Evolutionary conservation across 2,113 vertebrate genomes (phyloP), one percentile per base, ranked within the genome.

Genomic region (Neodontobutis hainanensis): DNA sequence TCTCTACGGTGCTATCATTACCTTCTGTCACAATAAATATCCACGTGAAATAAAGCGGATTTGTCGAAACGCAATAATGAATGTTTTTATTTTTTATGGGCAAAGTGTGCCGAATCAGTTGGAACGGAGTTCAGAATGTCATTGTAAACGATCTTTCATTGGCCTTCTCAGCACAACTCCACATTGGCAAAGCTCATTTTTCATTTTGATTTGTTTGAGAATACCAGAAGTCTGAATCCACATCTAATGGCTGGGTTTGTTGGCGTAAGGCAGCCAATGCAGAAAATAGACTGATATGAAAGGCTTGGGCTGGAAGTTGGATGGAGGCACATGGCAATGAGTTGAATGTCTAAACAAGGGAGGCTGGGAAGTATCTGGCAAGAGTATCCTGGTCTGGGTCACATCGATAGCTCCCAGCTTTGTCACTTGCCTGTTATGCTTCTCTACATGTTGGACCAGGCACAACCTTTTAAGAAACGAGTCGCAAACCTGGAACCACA

Each of bases 121-220:
- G 69, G 64, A 82, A 67, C 35, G 9, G 48, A 27, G 58, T 50
- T 65, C 57, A 65, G 12, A 67, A 47, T 67, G 47, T 44, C 69
- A 69, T 66, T 55, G 78, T 45, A 75, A 78, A 80, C 48, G 38
- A 3, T 75, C 68, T 83, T 79, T 81, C 38, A 55, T 53, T 11
- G 8, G 57, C 55, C 6, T 60, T 68, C 47, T 71, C 62, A 71
- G 49, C 62, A 81, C 49, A 69, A 53, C 48, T 78, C 61, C 62
- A 76, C 44, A 67, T 78, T 81, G 70, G 77, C 84, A 83, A 68
- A 59, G 35, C 2, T 70, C 77, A 75, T 91, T 89, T 85, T 86
- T 91, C 83, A 82, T 88, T 76, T 79, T 80, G 85, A 90, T 79
- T 82, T 90, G 89, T 91, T 87, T 89, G 67, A 81, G 80, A 89